phyloP scores from a whole-genome alignment of 2,113 vertebrate species.

The Mesoclemmys tuberculata region DNA sequence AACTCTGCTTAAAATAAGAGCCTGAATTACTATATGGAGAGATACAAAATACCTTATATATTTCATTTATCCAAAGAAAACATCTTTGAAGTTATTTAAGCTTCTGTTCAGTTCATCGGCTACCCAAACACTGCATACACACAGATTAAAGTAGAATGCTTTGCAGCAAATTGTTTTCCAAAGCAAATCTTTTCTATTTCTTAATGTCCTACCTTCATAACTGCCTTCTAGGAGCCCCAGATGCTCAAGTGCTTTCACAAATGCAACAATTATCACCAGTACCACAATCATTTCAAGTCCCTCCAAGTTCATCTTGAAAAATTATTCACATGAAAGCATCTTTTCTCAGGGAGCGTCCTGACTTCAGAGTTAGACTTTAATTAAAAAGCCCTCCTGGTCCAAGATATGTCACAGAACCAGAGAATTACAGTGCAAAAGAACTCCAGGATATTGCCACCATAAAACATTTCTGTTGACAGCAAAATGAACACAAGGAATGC shows the following conservation, averaged over 20 bases:
- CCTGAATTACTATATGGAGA: background rate
- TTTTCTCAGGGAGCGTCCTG: constrained; percentile 63
- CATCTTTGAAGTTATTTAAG: constrained; percentile 39
- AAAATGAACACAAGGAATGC: constrained; percentile 66
- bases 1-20: constrained; percentile 17
- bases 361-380: constrained; percentile 65
- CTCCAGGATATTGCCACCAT: constrained; percentile 58
- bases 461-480: constrained; percentile 76
- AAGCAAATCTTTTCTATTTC: constrained; percentile 44
- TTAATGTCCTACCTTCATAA: constrained; percentile 74
- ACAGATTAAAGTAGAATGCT: constrained; percentile 53
- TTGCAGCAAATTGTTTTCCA: constrained; percentile 51
- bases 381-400: constrained; percentile 66
- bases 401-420: constrained; percentile 50
- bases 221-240: constrained; percentile 75
- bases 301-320: constrained; percentile 79
- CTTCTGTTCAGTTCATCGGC: constrained; percentile 18
- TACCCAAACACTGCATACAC: background rate
- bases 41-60: constrained; percentile 3
- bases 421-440: constrained; percentile 62
- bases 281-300: constrained; percentile 79
- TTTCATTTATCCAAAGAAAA: constrained; percentile 22
- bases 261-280: constrained; percentile 77
- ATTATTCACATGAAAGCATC: constrained; percentile 71
- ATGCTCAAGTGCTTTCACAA: constrained; percentile 76